These are phyloP conservation scores for Priocnemis perturbator DNA, from an alignment of 2,888 invertebrate species.

Conservation along the genomic window DNA sequence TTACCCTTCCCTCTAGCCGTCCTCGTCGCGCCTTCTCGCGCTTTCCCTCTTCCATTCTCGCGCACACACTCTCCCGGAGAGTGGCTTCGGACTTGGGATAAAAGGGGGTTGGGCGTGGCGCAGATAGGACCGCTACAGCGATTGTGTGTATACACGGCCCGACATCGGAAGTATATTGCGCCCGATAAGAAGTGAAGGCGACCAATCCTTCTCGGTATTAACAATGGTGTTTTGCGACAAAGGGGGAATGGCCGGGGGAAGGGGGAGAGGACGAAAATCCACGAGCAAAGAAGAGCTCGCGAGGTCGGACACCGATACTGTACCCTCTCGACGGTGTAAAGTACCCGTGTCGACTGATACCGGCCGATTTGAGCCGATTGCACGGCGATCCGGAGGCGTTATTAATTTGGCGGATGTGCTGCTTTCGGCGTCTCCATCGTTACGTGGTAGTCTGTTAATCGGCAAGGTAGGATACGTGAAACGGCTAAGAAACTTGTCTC, in stretches of 20 bases:
- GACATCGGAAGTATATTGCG: slow-evolving; percentile 53
- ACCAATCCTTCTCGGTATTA: slow-evolving; percentile 39
- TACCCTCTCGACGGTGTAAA: slow-evolving; percentile 13
- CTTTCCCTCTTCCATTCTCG: slow-evolving; percentile 30
- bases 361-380: slow-evolving; percentile 10
- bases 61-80: slow-evolving; percentile 30
- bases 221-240: slow-evolving; percentile 43
- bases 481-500: no score
- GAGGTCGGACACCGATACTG: neutral
- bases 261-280: neutral
- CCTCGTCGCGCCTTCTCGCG: slow-evolving; percentile 6
- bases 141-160: slow-evolving; percentile 47
- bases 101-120: slow-evolving; percentile 49
- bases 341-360: slow-evolving; percentile 14
- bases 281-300: slow-evolving; percentile 2
- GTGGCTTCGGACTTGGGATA: slow-evolving; percentile 33
- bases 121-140: slow-evolving; percentile 49
- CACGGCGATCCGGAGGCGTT: neutral
- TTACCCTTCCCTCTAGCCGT: neutral
- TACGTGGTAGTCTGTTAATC: slow-evolving; percentile 9
- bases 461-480: no score
- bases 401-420: slow-evolving; percentile 1
- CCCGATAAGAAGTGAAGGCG: slow-evolving; percentile 57
- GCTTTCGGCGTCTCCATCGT: slow-evolving; percentile 17
- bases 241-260: neutral